Evolutionary conservation across 2,113 vertebrate species (phyloP).

Genomic region (rabbit (Oryctolagus cuniculus)): DNA sequence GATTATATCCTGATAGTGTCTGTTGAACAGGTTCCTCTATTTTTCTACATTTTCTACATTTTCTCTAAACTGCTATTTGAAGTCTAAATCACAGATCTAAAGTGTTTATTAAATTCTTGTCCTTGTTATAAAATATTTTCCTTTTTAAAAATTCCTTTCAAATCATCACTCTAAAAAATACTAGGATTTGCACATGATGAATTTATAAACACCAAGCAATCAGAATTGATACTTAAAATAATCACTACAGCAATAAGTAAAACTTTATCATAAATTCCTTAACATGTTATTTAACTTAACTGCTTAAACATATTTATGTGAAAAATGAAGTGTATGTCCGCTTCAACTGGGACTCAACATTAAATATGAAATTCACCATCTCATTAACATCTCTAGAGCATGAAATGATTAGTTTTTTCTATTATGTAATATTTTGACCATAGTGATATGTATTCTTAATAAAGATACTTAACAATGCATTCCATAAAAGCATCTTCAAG

Average conservation of each 20-base stretch:
- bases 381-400: background rate
- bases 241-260: background rate
- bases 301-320: background rate
- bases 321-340: background rate
- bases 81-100: background rate
- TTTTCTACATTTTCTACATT: background rate
- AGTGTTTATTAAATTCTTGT: background rate
- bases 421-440: background rate
- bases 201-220: background rate
- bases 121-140: background rate
- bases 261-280: background rate
- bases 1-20: background rate
- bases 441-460: background rate
- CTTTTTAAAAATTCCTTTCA: background rate
- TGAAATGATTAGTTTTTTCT: background rate
- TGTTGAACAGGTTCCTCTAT: background rate
- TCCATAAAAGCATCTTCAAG: background rate
- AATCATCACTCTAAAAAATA: background rate
- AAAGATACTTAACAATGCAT: background rate
- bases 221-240: background rate
- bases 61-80: background rate
- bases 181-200: background rate
- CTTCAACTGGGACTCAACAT: background rate
- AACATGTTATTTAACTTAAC: background rate
- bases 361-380: background rate